phyloP scores from a whole-genome alignment of 2,888 invertebrate genomes.

The Lasius platythorax region DNA sequence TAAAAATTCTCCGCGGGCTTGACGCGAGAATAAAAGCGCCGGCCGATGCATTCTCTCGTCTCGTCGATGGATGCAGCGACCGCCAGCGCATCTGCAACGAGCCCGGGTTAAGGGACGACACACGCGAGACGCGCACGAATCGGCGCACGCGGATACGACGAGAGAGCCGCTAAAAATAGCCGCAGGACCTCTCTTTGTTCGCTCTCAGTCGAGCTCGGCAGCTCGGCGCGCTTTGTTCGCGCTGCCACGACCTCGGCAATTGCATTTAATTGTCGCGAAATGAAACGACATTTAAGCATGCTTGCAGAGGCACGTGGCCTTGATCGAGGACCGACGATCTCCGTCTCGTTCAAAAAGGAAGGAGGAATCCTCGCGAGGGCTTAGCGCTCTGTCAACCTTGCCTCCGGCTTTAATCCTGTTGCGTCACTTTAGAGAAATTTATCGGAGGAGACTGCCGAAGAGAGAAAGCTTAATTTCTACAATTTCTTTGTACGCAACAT shows the following conservation, averaged over 20 bases:
- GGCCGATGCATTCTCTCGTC: background rate
- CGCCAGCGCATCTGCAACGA: slow-evolving; percentile 12
- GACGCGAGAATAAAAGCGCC: background rate
- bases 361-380: slow-evolving; percentile 9
- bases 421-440: slow-evolving; percentile 29
- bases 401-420: slow-evolving; percentile 16
- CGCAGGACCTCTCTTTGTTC: slow-evolving; percentile 67
- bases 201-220: slow-evolving; percentile 43
- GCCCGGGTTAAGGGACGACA: slow-evolving; percentile 59
- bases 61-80: slow-evolving; percentile 20
- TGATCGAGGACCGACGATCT: slow-evolving; percentile 40
- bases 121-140: slow-evolving; percentile 42
- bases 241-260: slow-evolving; percentile 56
- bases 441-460: background rate
- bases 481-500: background rate
- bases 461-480: background rate
- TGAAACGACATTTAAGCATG: slow-evolving; percentile 44
- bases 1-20: slow-evolving; percentile 21
- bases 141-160: slow-evolving; percentile 55
- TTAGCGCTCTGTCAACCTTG: slow-evolving; percentile 45
- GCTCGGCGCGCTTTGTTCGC: slow-evolving; percentile 53
- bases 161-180: slow-evolving; percentile 57
- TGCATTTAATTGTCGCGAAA: slow-evolving; percentile 69
- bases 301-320: slow-evolving; percentile 38
- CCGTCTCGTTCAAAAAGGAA: background rate